Conservation (phyloP, 2,888 invertebrate species). For the Omphaloscelis lunosa region DNA sequence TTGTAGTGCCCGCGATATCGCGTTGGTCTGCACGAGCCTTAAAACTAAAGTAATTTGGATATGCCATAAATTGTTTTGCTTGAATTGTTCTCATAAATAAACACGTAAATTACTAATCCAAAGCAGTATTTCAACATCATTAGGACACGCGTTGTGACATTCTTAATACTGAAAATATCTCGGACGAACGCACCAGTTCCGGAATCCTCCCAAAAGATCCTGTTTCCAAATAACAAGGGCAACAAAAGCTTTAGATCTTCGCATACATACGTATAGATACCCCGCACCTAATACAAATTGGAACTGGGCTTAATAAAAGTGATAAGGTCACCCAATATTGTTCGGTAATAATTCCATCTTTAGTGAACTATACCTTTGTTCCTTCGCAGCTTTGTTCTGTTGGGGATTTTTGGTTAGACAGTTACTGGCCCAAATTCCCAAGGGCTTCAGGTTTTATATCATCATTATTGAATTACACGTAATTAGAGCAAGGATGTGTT, state of each 20-base stretch:
- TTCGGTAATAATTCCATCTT: conserved; percentile 45
- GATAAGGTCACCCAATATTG: conserved; percentile 51
- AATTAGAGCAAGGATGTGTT: conserved; percentile 64
- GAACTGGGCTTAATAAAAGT: conserved; percentile 43
- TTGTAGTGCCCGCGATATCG: too few species aligned
- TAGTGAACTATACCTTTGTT: conserved; percentile 45
- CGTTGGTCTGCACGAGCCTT: too few species aligned
- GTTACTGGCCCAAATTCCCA: conserved; percentile 44
- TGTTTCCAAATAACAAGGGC: conserved; percentile 21
- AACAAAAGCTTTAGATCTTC: conserved; percentile 25
- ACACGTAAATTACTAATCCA: neutral
- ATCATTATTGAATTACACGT: conserved; percentile 58
- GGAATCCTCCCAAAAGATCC: neutral
- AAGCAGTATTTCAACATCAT: neutral
- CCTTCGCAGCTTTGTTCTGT: conserved; percentile 36
- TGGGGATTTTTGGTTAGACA: conserved; percentile 44
- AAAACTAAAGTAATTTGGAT: neutral
- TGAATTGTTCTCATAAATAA: conserved; percentile 1
- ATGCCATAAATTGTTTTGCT: neutral
- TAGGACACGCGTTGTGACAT: neutral
- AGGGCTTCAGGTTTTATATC: conserved; percentile 27
- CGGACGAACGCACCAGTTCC: neutral
- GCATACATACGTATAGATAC: conserved; percentile 24
- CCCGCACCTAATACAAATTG: conserved; percentile 43
- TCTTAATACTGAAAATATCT: neutral